Evolutionary conservation across 2,113 vertebrate genomes (phyloP).

Genomic region (Microtus ochrogaster): DNA sequence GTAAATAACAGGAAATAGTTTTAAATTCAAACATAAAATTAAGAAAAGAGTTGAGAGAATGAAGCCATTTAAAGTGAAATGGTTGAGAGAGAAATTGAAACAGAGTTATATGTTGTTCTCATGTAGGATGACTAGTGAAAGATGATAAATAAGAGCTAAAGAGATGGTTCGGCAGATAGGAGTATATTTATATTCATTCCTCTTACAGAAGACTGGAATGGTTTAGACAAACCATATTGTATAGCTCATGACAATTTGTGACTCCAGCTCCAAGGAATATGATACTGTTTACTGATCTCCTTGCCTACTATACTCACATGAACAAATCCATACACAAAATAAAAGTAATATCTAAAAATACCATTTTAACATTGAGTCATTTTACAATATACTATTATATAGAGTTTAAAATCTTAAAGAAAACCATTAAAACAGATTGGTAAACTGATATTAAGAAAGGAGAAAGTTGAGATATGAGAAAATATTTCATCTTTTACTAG

Average conservation of each 20-base stretch:
- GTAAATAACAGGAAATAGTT: background rate
- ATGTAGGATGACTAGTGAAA: background rate
- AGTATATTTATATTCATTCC: background rate
- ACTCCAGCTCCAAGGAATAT: background rate
- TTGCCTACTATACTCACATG: background rate
- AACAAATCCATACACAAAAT: background rate
- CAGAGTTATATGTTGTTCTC: background rate
- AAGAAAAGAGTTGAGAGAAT: background rate
- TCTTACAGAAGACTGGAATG: background rate
- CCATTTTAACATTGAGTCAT: background rate
- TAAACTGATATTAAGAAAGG: background rate
- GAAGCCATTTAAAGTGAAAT: too few species aligned
- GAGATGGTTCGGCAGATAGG: background rate
- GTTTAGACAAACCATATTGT: background rate
- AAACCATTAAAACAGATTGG: background rate
- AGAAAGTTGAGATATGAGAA: background rate
- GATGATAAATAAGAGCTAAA: background rate
- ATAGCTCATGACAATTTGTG: background rate
- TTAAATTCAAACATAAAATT: background rate
- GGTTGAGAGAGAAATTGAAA: background rate
- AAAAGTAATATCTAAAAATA: background rate
- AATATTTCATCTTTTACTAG: background rate
- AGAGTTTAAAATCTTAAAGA: background rate
- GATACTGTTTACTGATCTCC: background rate
- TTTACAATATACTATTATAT: background rate